Percentiles rank a stretch among this genome's conserved stretches.
Conservation (phyloP, 23 tunicate genomes). For the Phallusia fumigata region DNA sequence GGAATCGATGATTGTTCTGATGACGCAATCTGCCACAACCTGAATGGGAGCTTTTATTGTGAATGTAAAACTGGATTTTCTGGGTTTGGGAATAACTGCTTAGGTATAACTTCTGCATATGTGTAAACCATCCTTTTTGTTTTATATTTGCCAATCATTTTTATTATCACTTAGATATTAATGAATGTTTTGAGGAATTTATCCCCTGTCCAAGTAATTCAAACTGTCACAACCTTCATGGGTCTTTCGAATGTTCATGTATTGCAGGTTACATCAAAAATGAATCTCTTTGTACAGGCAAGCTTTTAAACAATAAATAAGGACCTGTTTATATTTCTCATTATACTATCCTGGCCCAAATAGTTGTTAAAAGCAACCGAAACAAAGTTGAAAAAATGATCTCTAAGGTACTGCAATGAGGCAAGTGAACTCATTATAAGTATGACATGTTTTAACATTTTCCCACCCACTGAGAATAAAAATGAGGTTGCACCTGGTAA, state of each 20-base stretch:
- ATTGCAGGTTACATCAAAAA: slow-evolving; percentile 9
- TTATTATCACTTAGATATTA: neutral
- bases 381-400: too few relatives aligned
- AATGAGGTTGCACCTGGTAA: too few relatives aligned
- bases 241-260: neutral
- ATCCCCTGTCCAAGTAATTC: neutral
- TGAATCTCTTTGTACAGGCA: slow-evolving; percentile 9
- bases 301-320: too few relatives aligned
- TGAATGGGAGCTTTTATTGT: neutral
- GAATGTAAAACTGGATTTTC: neutral
- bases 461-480: too few relatives aligned
- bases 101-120: neutral
- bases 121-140: too few relatives aligned
- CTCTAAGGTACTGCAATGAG: too few relatives aligned
- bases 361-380: too few relatives aligned
- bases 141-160: too few relatives aligned
- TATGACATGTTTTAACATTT: too few relatives aligned
- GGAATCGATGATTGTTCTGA: neutral
- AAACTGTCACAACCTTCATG: neutral
- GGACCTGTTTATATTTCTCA: too few relatives aligned
- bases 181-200: neutral
- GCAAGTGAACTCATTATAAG: too few relatives aligned
- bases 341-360: too few relatives aligned
- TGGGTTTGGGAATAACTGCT: neutral
- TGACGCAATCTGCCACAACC: neutral